These are phyloP conservation scores for Chrysomela aeneicollis DNA, from an alignment of 2,888 invertebrate genomes.

Conservation along the genomic window DNA sequence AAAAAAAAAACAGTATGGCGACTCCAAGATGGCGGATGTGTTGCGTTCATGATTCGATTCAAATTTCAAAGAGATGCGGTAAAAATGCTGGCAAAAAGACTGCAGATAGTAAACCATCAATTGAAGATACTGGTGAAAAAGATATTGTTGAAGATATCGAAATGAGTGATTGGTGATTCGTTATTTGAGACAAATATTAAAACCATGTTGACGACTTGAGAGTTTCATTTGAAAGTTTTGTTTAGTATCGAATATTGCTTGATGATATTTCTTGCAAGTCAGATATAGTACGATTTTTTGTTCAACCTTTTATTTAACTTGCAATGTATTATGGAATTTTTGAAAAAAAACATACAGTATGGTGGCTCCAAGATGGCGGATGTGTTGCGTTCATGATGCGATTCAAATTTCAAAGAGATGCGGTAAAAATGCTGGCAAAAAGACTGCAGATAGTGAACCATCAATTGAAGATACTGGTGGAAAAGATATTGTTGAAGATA, in stretches of 20 bases:
- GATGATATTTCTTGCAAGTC: no score
- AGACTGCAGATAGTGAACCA: conserved; percentile 44
- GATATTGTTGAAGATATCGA: conserved; percentile 78
- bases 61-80: conserved; percentile 58
- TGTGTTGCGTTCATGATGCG: no score
- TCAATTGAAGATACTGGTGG: conserved; percentile 57
- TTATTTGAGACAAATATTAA: not conserved
- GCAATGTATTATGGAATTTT: no score
- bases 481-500: conserved; percentile 74
- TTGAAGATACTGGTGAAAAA: conserved; percentile 56
- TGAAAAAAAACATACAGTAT: no score
- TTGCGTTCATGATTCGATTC: no score
- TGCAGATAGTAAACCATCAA: conserved; percentile 42
- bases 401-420: no score
- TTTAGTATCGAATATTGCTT: no score
- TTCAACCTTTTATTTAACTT: no score
- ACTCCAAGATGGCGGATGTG: no score
- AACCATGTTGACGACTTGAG: not conserved
- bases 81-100: conserved; percentile 48
- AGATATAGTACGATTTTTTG: no score
- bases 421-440: conserved; percentile 53
- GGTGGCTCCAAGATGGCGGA: no score
- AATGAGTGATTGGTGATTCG: conserved; percentile 71
- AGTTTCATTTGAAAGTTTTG: not conserved
- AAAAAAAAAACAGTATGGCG: no score